Evolutionary conservation across 2,113 vertebrate genomes (phyloP).

Genomic region (Daphoenositta chrysoptera): DNA sequence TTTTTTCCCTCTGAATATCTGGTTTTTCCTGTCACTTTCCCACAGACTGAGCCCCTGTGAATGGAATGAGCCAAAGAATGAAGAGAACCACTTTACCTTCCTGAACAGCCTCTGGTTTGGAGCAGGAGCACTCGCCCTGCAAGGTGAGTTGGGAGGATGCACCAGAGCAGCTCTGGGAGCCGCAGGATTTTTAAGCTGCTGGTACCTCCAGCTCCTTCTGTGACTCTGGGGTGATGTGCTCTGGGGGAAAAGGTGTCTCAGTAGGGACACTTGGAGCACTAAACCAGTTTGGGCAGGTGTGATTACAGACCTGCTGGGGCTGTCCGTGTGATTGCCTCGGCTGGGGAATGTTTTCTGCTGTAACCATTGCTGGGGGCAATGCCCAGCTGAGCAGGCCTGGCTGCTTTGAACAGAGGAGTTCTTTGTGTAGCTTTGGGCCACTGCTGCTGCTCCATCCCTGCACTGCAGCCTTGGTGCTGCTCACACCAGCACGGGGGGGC

Average conservation of each 20-base stretch:
- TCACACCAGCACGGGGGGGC: accelerated
- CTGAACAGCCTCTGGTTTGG: slow-evolving; percentile 90
- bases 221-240: not conserved
- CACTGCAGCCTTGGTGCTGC: accelerated
- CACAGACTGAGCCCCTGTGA: slow-evolving; percentile 85
- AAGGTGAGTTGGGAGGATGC: slow-evolving; percentile 72
- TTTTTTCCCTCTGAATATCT: not conserved
- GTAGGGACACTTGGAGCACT: accelerated
- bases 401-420: not conserved
- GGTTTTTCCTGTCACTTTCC: not conserved
- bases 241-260: not conserved
- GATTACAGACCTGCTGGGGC: not conserved
- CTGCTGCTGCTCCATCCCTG: not conserved
- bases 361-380: not conserved
- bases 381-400: accelerated
- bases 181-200: accelerated
- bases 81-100: slow-evolving; percentile 79
- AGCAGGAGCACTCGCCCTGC: slow-evolving; percentile 81
- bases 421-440: not conserved
- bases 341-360: not conserved
- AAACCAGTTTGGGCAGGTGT: not conserved
- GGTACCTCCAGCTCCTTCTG: not conserved
- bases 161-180: not conserved
- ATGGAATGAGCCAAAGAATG: slow-evolving; percentile 78
- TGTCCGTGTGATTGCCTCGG: not conserved